A percentile compares a stretch with the other conserved stretches of the same genome.
Evolutionary conservation across 2,113 vertebrate genomes (phyloP).

Genomic region (Gadus macrocephalus): DNA sequence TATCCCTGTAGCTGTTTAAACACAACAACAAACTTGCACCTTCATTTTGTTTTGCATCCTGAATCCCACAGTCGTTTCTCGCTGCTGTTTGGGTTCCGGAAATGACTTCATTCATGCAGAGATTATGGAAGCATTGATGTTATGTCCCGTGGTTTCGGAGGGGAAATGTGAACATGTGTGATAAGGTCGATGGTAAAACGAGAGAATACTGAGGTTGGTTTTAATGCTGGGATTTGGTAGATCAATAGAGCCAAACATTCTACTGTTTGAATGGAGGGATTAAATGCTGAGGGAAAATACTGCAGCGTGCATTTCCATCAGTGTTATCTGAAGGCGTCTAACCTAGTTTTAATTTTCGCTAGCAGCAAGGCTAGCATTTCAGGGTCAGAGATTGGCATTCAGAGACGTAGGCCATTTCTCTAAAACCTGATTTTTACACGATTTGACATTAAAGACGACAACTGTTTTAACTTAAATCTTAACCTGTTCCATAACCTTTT

Average conservation of each 20-base stretch:
- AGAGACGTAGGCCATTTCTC: conserved; percentile 3
- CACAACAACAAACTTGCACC: neutral
- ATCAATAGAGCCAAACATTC: conserved; percentile 29
- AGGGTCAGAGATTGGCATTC: conserved; percentile 50
- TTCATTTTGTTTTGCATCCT: conserved; percentile 25
- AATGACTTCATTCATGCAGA: conserved; percentile 22
- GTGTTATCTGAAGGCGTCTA: conserved; percentile 60
- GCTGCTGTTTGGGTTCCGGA: conserved; percentile 12
- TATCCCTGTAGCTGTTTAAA: conserved; percentile 40
- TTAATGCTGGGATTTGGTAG: conserved; percentile 33
- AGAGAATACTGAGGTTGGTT: conserved; percentile 36
- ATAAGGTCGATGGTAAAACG: conserved; percentile 30
- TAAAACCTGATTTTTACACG: no score
- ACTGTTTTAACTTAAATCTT: no score
- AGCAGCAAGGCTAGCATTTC: conserved; percentile 38
- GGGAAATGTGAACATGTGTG: conserved; percentile 23
- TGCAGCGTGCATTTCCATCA: conserved; percentile 28
- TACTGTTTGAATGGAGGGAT: conserved; percentile 10
- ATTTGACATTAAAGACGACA: no score
- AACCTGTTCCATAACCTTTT: no score
- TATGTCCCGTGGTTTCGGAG: neutral
- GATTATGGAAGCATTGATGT: conserved; percentile 2
- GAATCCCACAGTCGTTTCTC: conserved; percentile 12
- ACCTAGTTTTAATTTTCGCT: conserved; percentile 52
- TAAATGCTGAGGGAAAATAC: conserved; percentile 32